A percentile compares a stretch with the other conserved stretches of the same genome.
phyloP scores from a whole-genome alignment of 2,113 vertebrate species.

The Nannospalax galili region DNA sequence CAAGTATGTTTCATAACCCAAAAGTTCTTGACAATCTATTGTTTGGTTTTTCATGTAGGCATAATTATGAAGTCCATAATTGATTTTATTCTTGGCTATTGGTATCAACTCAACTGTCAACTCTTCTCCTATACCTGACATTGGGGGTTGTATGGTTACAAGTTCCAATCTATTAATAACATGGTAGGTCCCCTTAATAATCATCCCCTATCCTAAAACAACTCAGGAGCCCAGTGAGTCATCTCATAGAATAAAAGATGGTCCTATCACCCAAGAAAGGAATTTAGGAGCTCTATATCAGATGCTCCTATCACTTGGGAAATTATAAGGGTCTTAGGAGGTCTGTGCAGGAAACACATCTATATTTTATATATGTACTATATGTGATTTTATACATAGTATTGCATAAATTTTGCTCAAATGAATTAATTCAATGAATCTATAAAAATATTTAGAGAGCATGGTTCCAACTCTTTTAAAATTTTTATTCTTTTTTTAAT shows the following conservation, averaged over 20 bases:
- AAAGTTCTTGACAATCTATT: background rate
- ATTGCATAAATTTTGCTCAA: background rate
- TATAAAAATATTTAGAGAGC: background rate
- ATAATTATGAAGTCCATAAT: background rate
- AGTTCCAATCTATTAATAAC: background rate
- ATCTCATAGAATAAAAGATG: background rate
- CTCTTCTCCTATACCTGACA: background rate
- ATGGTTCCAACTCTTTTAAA: background rate
- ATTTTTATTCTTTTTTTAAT: too few relatives aligned
- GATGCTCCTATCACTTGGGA: background rate
- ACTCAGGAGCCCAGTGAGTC: background rate
- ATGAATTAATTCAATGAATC: background rate
- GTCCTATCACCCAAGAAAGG: background rate
- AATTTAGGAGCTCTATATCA: too few relatives aligned
- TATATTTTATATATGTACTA: background rate
- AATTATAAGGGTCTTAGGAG: background rate
- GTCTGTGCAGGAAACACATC: background rate
- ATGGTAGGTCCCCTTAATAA: background rate
- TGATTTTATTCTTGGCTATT: background rate
- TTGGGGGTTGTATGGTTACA: background rate
- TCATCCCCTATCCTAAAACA: background rate
- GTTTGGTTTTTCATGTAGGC: background rate
- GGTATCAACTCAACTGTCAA: background rate
- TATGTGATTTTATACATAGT: slow-evolving; percentile 10
- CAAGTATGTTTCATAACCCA: background rate